Evolutionary conservation across 2,797 vertebrate species (phyloP).

Genomic region (Ctenopoma kingsleyae): DNA sequence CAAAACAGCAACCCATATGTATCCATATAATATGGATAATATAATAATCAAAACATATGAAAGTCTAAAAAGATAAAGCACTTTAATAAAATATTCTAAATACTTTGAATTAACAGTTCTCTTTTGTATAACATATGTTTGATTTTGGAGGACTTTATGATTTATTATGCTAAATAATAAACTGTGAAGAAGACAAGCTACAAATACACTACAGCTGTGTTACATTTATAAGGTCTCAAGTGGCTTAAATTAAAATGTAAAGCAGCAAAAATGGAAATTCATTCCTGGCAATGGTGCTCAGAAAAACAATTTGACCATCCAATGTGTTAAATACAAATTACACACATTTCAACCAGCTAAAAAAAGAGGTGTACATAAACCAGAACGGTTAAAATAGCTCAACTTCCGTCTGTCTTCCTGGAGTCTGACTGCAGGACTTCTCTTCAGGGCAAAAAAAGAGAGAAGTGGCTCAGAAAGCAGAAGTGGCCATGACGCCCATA

Average conservation of each 20-base stretch:
- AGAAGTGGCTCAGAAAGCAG: conserved; percentile 84
- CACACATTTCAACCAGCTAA: background rate
- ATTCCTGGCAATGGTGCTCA: background rate
- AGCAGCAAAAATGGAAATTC: conserved; percentile 5
- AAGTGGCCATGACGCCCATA: conserved; percentile 61
- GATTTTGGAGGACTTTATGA: background rate
- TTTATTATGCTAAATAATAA: background rate
- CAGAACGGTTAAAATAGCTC: conserved; percentile 59
- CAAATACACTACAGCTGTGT: background rate
- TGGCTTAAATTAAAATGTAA: background rate
- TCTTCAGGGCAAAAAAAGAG: conserved; percentile 73
- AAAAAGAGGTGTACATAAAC: conserved; percentile 22
- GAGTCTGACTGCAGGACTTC: conserved; percentile 64
- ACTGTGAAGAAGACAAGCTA: background rate
- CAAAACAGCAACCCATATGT: background rate
- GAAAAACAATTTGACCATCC: conserved; percentile 8
- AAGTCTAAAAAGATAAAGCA: background rate
- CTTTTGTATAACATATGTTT: background rate
- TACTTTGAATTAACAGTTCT: conserved; percentile 9
- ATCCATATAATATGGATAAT: too few relatives aligned
- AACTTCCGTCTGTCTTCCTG: conserved; percentile 60
- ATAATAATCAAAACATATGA: background rate
- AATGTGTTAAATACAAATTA: conserved; percentile 8
- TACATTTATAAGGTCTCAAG: background rate
- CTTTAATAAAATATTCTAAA: conserved; percentile 1